Conservation (phyloP, 2,888 invertebrate genomes). For the Phaedon cochleariae region DNA sequence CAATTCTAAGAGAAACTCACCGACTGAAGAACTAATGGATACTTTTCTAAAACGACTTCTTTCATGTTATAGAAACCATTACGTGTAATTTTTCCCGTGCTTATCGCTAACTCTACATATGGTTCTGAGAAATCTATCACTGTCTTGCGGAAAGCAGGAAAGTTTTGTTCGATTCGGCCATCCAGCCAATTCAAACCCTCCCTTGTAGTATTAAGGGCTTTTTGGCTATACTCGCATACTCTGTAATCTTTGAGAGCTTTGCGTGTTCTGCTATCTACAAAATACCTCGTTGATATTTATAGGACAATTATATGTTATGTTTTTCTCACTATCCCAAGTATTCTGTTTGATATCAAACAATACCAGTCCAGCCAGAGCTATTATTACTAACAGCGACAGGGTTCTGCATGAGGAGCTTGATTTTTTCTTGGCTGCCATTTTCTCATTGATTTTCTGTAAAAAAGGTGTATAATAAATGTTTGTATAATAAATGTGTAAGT, state of each 20-base stretch:
- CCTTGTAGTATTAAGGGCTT: conserved; percentile 69
- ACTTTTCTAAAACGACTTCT: conserved; percentile 51
- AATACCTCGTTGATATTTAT: not conserved
- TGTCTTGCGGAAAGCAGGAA: conserved; percentile 72
- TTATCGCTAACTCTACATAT: conserved; percentile 69
- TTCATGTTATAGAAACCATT: conserved; percentile 60
- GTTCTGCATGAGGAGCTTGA: conserved; percentile 71
- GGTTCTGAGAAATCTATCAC: conserved; percentile 68
- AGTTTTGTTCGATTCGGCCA: conserved; percentile 73
- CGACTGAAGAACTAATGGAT: conserved; percentile 64
- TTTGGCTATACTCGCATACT: conserved; percentile 70
- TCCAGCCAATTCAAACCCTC: conserved; percentile 71
- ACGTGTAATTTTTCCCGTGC: conserved; percentile 65
- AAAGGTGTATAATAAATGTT: conserved; percentile 12
- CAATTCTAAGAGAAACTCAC: conserved; percentile 60
- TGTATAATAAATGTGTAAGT: not conserved
- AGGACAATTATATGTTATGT: not conserved
- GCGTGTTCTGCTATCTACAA: conserved; percentile 63
- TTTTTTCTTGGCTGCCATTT: conserved; percentile 59
- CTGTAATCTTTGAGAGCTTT: conserved; percentile 73
- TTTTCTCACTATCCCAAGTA: conserved; percentile 73
- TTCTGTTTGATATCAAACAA: conserved; percentile 72
- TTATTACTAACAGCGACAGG: conserved; percentile 69
- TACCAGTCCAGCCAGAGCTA: conserved; percentile 69
- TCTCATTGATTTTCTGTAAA: conserved; percentile 61